Evolutionary conservation across 2,888 invertebrate species (phyloP).

Genomic region (Stenodera caucasica): DNA sequence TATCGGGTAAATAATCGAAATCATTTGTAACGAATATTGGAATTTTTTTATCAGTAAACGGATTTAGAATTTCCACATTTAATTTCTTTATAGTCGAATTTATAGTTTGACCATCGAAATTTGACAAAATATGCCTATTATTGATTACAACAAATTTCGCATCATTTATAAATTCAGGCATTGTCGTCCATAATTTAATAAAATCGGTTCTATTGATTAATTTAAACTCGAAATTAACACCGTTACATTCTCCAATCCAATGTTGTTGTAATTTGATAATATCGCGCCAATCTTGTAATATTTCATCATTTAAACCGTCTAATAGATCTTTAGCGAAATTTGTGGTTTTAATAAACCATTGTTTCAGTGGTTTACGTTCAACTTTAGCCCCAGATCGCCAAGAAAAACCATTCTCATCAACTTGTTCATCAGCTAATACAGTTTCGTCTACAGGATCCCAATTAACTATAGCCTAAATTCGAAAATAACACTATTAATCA

Average conservation of each 20-base stretch:
- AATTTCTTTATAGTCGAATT: constrained; percentile 46
- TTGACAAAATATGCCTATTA: constrained; percentile 59
- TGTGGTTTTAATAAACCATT: constrained; percentile 96
- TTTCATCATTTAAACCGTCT: constrained; percentile 71
- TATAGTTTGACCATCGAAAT: constrained; percentile 39
- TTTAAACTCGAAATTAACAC: constrained; percentile 70
- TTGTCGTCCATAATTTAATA: constrained; percentile 72
- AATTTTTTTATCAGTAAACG: constrained; percentile 65
- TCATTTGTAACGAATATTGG: constrained; percentile 69
- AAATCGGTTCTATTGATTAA: constrained; percentile 40
- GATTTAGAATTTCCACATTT: constrained; percentile 66
- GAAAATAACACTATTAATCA: constrained; percentile 4
- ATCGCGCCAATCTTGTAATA: constrained; percentile 78
- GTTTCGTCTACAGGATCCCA: constrained; percentile 99
- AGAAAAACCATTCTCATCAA: constrained; percentile 84
- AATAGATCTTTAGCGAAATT: constrained; percentile 72
- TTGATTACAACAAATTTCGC: constrained; percentile 71
- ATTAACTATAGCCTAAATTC: constrained; percentile 78
- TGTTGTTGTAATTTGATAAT: constrained; percentile 81
- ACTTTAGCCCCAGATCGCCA: constrained; percentile 98
- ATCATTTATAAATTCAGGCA: constrained; percentile 72
- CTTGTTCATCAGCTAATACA: constrained; percentile 97
- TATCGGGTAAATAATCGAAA: constrained; percentile 64
- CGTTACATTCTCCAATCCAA: constrained; percentile 89
- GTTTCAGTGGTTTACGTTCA: constrained; percentile 82